Base-by-base conservation (phyloP, 2,113 vertebrate genomes). In the Vireo altiloquus region DNA sequence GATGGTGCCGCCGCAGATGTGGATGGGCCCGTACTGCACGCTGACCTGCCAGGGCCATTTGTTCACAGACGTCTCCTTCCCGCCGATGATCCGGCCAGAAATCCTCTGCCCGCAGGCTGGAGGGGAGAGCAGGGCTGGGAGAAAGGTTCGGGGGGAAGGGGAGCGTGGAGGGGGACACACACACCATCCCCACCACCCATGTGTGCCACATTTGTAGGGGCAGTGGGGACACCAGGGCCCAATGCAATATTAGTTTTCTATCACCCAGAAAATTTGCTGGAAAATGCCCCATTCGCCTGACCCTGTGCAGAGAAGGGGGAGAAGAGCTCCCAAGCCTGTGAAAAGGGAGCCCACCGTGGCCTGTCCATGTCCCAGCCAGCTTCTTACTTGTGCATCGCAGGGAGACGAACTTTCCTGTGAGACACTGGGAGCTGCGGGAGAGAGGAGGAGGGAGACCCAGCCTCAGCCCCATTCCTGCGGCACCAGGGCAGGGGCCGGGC, bases 1-100 rank as follows among this genome's bases (percentile, higher is more conserved):
- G 88, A 99, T 94, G 10, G 99, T 98, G 53, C 98, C 99, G 3
- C 99, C 99, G 0, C 99, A 99, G 76, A 98, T 95, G 86, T 99
- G 99, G 44, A 94, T 96, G 1, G 90, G 80, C 44, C 92, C 94
- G 3, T 95, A 98, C 59, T 99, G 98, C 46, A 99, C 98, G 1
- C 99, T 98, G 60, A 98, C 82, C 91, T 99, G 99, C 99, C 99
- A 99, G 5, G 99, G 99, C 99, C 99, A 99, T n/a, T 98, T 98
- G 79, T 96, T 99, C 49, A 70, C 64, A 0, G 97, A 88, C 11
- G 99, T 97, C 69, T 93, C 42, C 1, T 61, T 97, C 13, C 99
- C 99, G 6, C 99, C 99, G 11, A 99, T 98, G 60, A 99, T 99
- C 89, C 98, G 96, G 61, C 98, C 97, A 0, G 96, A 96, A 39